Evolutionary conservation across 2,888 invertebrate genomes (phyloP).

Genomic region (Lordiphosa fenestrarum): DNA sequence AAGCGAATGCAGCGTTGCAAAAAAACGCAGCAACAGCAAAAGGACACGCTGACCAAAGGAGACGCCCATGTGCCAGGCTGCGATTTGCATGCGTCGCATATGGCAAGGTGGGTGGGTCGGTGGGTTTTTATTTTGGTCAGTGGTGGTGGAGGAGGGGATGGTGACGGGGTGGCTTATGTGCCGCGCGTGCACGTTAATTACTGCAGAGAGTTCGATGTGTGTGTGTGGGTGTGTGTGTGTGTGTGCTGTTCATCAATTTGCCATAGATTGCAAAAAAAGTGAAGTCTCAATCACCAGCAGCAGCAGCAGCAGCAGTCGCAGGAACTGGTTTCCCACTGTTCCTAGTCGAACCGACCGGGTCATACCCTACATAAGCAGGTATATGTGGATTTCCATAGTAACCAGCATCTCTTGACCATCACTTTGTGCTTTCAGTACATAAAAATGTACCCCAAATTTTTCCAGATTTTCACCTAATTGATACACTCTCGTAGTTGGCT

Average conservation of each 20-base stretch:
- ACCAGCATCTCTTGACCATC: too few species aligned
- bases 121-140: too few species aligned
- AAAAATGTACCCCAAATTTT: too few species aligned
- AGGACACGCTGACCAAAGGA: constrained; percentile 61
- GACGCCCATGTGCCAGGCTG: constrained; percentile 48
- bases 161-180: constrained; percentile 53
- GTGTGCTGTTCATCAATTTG: constrained; percentile 66
- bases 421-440: too few species aligned
- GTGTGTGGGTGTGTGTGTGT: constrained; percentile 15
- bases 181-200: constrained; percentile 72
- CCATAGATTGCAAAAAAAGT: constrained; percentile 64
- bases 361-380: constrained; percentile 14
- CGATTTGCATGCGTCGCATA: constrained; percentile 65
- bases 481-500: too few species aligned
- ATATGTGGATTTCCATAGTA: too few species aligned
- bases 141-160: not conserved
- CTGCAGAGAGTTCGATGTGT: constrained; percentile 37
- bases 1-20: constrained; percentile 65
- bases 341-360: not conserved
- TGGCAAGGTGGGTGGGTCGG: constrained; percentile 1
- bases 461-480: too few species aligned
- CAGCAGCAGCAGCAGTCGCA: constrained; percentile 7
- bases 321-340: not conserved
- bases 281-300: constrained; percentile 65
- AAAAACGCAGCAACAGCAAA: constrained; percentile 61